Base-by-base conservation (phyloP, 2,888 invertebrate species). In the Papilio elwesi region DNA sequence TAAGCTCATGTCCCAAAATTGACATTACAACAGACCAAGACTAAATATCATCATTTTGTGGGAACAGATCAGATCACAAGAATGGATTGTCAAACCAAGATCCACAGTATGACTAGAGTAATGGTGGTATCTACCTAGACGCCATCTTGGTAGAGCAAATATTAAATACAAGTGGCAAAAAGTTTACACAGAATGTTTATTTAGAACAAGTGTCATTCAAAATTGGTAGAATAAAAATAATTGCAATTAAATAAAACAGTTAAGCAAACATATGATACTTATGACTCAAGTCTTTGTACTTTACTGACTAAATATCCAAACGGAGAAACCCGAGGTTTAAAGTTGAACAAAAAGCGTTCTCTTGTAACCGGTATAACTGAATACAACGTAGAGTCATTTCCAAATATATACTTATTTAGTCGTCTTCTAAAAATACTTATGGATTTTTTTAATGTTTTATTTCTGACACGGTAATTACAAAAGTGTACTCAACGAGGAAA, bases 321-420 rank as follows among this genome's bases (percentile, higher is more conserved):
- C 43, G 43, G 59, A 43, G n/a, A 43, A 62, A 62, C 43, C 52
- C 15, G 8, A 8, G 13, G n/a, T 13, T 62, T 1, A 62, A n/a
- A 43, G 38, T n/a, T 59, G 38, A 62, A 13, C 59, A 43, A 43
- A 62, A 38, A 43, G 6, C 3, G 15, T 43, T 62, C 10, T 6
- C 38, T 10, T 62, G 59, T 43, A 11, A 62, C 59, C 59, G 38
- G 43, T 62, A 43, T n/a, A 43, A 15, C 26, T 13, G n/a, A 43
- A 13, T 51, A 51, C n/a, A 15, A 43, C n/a, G 43, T 59, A 59
- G 15, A 62, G 59, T 62, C 10, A 62, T 43, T 62, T 43, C 43
- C 4, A 8, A 15, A 51, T 51, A n/a, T 12, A 8, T 15, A 59
- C 5, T n/a, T 57, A 57, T 57, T 11, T 59, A 59, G 7, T 38